Conservation (phyloP, 2,888 invertebrate species). For the Agrilus cyanescens region DNA sequence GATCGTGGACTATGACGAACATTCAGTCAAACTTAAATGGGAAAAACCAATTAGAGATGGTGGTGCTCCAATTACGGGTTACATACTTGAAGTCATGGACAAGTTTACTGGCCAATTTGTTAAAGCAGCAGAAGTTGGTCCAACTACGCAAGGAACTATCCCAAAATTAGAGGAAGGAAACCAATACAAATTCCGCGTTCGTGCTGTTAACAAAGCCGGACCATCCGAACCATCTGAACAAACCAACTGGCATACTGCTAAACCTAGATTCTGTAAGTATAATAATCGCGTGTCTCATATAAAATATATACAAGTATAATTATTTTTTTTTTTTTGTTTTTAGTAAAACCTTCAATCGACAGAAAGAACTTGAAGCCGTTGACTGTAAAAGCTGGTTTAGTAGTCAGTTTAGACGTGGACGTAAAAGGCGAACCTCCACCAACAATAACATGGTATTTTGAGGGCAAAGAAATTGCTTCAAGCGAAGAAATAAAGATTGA, state of each 20-base stretch:
- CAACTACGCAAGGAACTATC: slow-evolving; percentile 75
- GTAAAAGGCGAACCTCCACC: slow-evolving; percentile 92
- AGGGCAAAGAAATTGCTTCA: slow-evolving; percentile 52
- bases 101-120: slow-evolving; percentile 74
- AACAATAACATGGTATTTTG: slow-evolving; percentile 78
- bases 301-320: no score
- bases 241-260: slow-evolving; percentile 84
- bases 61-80: slow-evolving; percentile 88
- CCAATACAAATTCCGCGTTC: slow-evolving; percentile 88
- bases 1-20: slow-evolving; percentile 83
- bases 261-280: slow-evolving; percentile 70
- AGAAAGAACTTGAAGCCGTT: slow-evolving; percentile 77
- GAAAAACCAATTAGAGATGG: slow-evolving; percentile 81
- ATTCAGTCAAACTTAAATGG: slow-evolving; percentile 84
- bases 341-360: slow-evolving; percentile 91
- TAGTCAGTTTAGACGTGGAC: slow-evolving; percentile 76
- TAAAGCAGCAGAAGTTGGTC: slow-evolving; percentile 78
- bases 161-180: slow-evolving; percentile 85
- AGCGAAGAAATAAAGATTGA: slow-evolving; percentile 59
- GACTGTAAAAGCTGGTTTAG: slow-evolving; percentile 78
- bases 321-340: slow-evolving; percentile 20
- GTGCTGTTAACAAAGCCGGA: slow-evolving; percentile 94
- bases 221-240: slow-evolving; percentile 84
- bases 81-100: slow-evolving; percentile 85
- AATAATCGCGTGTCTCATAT: neutral